Conservation (phyloP, 2,113 vertebrate genomes). For the Melanerpes aurifrons region DNA sequence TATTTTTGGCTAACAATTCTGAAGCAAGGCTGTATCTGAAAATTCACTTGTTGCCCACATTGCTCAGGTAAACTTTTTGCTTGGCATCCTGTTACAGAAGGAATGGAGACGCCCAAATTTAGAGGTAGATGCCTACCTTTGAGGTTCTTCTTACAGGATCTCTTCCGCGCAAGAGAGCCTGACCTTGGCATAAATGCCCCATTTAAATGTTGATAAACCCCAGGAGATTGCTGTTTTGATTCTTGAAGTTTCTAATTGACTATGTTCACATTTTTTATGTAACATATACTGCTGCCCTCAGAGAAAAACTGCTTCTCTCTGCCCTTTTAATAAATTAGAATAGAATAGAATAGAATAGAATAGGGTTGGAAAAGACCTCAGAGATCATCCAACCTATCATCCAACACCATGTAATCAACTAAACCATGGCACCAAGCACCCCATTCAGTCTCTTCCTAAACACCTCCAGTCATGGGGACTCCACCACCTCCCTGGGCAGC, state of each 20-base stretch:
- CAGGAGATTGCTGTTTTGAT: not conserved
- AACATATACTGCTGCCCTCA: fast-evolving
- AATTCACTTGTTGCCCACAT: not conserved
- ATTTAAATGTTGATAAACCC: not conserved
- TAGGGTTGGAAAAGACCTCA: no score
- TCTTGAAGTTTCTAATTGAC: not conserved
- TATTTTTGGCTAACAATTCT: not conserved
- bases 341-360: no score
- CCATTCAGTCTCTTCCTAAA: no score
- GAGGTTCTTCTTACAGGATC: not conserved
- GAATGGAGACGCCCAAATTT: not conserved
- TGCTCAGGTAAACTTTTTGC: fast-evolving
- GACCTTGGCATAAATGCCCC: not conserved
- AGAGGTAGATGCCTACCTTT: not conserved
- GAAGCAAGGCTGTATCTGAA: not conserved
- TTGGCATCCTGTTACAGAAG: not conserved
- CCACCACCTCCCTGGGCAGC: no score
- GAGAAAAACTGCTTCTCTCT: not conserved
- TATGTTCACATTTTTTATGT: not conserved
- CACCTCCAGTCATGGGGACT: no score
- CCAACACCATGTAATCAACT: no score
- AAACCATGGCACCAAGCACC: no score
- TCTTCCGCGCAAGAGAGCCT: not conserved
- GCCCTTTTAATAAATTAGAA: not conserved
- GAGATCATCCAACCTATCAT: no score